phyloP scores from a whole-genome alignment of 2,113 vertebrate species.

The Corythaixoides concolor region DNA sequence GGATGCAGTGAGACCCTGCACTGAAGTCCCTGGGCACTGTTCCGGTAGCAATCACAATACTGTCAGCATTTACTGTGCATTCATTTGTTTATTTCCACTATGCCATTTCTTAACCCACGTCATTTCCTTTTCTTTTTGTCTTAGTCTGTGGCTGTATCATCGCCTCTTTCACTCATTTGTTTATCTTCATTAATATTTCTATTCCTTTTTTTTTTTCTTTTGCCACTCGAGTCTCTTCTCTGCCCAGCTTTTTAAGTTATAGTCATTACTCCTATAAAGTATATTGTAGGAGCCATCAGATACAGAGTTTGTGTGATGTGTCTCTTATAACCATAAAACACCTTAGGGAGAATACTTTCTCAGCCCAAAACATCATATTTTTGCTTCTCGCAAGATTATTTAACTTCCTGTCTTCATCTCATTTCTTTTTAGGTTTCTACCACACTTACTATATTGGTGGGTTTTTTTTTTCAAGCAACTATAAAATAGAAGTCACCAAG shows the following conservation, averaged over 20 bases:
- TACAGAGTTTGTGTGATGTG: conserved; percentile 37
- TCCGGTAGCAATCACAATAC: not conserved
- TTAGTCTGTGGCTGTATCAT: not conserved
- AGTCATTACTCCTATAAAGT: conserved; percentile 42
- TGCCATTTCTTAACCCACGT: not conserved
- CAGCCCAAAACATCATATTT: conserved; percentile 25
- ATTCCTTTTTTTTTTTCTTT: not conserved
- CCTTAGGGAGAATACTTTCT: conserved; percentile 38
- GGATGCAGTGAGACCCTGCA: not conserved
- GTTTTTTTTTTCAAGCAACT: not conserved
- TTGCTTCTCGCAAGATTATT: conserved; percentile 61
- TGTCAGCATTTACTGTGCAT: not conserved
- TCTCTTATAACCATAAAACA: conserved; percentile 49
- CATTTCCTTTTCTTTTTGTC: not conserved
- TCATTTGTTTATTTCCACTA: not conserved
- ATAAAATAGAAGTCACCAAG: conserved; percentile 51
- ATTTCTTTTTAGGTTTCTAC: conserved; percentile 38
- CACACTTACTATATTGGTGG: not conserved
- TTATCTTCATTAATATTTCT: conserved; percentile 27
- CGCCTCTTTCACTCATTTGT: not conserved
- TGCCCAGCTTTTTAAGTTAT: conserved; percentile 22
- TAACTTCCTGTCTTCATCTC: conserved; percentile 41
- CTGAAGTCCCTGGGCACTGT: not conserved
- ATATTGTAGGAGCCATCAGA: conserved; percentile 20
- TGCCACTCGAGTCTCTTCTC: not conserved